phyloP scores from a whole-genome alignment of 2,888 invertebrate genomes.

The Stomorhina lunata region DNA sequence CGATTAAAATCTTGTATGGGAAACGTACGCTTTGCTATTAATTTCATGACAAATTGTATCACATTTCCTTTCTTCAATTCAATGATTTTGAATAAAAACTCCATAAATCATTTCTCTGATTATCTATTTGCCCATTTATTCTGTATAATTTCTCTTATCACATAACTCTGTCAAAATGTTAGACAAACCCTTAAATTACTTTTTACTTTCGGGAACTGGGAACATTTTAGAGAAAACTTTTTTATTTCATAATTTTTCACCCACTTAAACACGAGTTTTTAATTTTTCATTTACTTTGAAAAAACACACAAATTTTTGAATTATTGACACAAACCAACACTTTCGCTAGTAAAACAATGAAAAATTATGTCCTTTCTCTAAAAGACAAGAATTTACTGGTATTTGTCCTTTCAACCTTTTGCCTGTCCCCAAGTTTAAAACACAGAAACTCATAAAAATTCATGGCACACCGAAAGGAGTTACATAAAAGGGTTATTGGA shows the following conservation, averaged over 20 bases:
- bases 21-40: not conserved
- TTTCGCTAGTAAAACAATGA: constrained; percentile 44
- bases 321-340: constrained; percentile 46
- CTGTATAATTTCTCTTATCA: constrained; percentile 4
- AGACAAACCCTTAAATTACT: constrained; percentile 21
- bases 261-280: constrained; percentile 5
- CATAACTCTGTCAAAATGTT: not conserved
- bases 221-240: constrained; percentile 10
- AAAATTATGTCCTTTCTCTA: constrained; percentile 39
- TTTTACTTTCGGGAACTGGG: too few species aligned
- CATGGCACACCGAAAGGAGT: constrained; percentile 47
- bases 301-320: constrained; percentile 35
- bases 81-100: not conserved
- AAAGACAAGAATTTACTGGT: constrained; percentile 18
- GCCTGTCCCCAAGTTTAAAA: not conserved
- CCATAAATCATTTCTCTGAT: constrained; percentile 21
- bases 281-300: not conserved
- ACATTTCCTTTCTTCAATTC: not conserved
- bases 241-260: not conserved
- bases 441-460: constrained; percentile 61
- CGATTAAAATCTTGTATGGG: not conserved
- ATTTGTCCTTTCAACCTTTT: constrained; percentile 22
- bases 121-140: constrained; percentile 27
- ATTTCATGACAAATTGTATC: constrained; percentile 15
- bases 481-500: not conserved